These are phyloP conservation scores for Rhagologus leucostigma DNA, from an alignment of 2,113 vertebrate genomes.

Conservation along the genomic window DNA sequence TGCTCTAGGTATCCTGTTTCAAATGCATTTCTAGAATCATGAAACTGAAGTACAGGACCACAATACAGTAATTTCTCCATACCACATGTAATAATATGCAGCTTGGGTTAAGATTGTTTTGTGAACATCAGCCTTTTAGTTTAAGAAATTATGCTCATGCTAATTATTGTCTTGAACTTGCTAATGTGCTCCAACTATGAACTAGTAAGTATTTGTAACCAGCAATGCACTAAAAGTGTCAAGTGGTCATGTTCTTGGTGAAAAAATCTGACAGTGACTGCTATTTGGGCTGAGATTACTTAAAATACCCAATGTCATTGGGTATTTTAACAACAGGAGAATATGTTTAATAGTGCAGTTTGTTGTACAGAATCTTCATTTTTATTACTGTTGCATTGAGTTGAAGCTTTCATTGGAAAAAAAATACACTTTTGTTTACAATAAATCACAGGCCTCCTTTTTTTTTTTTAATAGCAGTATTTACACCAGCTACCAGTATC, in stretches of 20 bases:
- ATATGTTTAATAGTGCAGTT: neutral
- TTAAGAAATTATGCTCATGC: neutral
- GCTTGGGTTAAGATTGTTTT: neutral
- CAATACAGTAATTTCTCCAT: neutral
- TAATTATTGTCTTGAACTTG: neutral
- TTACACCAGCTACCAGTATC: neutral
- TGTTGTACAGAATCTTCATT: neutral
- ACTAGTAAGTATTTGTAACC: neutral
- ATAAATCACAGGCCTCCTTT: neutral
- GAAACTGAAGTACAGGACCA: neutral
- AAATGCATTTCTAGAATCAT: neutral
- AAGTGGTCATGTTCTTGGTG: neutral
- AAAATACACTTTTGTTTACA: slow-evolving; percentile 24
- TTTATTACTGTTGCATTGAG: slow-evolving; percentile 18
- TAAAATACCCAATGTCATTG: rapidly evolving
- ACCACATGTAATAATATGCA: neutral
- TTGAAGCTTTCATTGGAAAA: neutral
- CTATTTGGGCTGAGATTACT: neutral
- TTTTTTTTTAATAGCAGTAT: neutral
- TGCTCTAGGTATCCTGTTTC: neutral
- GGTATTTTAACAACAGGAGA: neutral
- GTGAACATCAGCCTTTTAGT: neutral
- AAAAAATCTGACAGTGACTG: neutral
- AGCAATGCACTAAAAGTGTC: neutral
- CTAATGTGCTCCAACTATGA: neutral